Conservation (phyloP, 2,113 vertebrate species). For the Edolisoma coerulescens region DNA sequence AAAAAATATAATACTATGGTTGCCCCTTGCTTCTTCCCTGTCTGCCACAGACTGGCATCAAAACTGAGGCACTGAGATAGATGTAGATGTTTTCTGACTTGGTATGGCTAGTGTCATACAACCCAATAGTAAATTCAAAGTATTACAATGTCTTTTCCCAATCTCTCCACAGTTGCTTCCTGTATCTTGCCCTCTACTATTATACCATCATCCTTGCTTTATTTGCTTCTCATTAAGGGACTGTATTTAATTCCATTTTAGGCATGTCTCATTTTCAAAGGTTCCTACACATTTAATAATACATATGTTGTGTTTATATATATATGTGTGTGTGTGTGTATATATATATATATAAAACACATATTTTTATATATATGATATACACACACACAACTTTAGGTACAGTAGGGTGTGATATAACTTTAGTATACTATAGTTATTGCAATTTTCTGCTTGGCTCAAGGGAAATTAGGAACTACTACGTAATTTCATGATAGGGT, state of each 20-base stretch:
- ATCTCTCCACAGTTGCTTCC: background rate
- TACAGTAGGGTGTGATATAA: background rate
- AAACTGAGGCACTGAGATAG: background rate
- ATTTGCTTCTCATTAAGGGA: background rate
- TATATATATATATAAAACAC: too few relatives aligned
- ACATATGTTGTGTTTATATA: background rate
- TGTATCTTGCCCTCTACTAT: background rate
- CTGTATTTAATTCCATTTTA: background rate
- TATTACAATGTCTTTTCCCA: background rate
- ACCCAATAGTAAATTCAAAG: background rate
- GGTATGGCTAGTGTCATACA: background rate
- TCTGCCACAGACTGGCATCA: background rate
- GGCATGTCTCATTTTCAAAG: background rate
- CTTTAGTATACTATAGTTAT: background rate
- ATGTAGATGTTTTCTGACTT: background rate
- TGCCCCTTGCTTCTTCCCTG: background rate
- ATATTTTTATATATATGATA: too few relatives aligned
- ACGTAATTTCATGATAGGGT: background rate
- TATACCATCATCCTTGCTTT: background rate
- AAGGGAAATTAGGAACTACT: background rate
- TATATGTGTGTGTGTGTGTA: too few relatives aligned
- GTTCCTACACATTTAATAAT: background rate
- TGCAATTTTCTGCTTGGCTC: background rate
- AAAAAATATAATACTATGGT: background rate
- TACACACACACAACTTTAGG: background rate